Evolutionary conservation across 1,140 invertebrate species (phyloP).

Genomic region (Trachymyrmex septentrionalis): DNA sequence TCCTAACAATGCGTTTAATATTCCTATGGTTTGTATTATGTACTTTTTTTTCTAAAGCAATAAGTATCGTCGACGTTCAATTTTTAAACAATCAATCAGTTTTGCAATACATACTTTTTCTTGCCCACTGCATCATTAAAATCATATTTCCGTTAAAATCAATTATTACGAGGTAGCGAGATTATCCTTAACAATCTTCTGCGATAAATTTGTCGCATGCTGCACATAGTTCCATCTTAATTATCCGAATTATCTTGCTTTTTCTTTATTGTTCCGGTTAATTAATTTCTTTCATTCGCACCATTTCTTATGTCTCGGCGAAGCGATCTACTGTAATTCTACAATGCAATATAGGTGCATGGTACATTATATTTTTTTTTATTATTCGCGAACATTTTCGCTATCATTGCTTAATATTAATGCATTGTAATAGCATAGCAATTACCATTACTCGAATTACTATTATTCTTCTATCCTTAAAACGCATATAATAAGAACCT

Average conservation of each 20-base stretch:
- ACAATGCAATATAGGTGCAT: constrained; percentile 42
- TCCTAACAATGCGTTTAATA: background rate
- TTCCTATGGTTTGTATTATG: background rate
- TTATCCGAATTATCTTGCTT: background rate
- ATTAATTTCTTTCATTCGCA: background rate
- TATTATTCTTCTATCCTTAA: constrained; percentile 49
- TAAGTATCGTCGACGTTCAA: background rate
- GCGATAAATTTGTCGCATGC: background rate
- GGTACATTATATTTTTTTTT: constrained; percentile 19
- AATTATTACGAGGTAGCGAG: constrained; percentile 6
- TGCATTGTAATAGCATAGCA: constrained; percentile 24
- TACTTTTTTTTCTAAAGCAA: background rate
- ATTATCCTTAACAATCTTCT: background rate
- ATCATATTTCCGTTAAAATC: constrained; percentile 16
- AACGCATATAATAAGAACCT: background rate
- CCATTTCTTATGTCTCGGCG: background rate
- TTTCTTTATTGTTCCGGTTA: background rate
- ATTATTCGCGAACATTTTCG: constrained; percentile 31
- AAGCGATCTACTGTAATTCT: constrained; percentile 38
- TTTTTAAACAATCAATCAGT: background rate
- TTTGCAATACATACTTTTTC: background rate
- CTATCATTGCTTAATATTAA: constrained; percentile 46
- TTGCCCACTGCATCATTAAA: constrained; percentile 45
- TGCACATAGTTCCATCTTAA: background rate
- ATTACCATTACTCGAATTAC: constrained; percentile 19